Base-by-base conservation (phyloP, 2,113 vertebrate species). In the Motacilla tschutschensis region DNA sequence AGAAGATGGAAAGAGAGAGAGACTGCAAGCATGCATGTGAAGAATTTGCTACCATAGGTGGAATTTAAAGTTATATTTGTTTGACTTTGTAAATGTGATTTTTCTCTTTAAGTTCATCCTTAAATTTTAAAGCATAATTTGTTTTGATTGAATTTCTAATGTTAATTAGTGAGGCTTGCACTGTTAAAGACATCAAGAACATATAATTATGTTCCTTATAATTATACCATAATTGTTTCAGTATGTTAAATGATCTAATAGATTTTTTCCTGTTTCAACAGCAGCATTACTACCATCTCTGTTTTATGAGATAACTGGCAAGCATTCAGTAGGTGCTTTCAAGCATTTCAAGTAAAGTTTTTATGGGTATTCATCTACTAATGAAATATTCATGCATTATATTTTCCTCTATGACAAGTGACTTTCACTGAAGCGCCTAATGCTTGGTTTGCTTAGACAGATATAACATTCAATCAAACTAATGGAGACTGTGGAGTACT, bases 151-250 rank as follows among this genome's bases (percentile, higher is more conserved):
- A 92, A 73, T 79, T 95, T 94, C 77, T 94, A 94, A 81, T 94
- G 84, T 84, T 95, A 96, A 95, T 95, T 96, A 96, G 94, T 80
- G 73, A 92, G 58, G 81, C 81, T 95, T 82, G 91, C 64, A 92
- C 77, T 93, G 92, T 95, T 94, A 96, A 95, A 95, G 79, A 78
- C 76, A 96, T 91, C 64, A 93, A 94, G 91, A 95, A 95, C 82
- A 93, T 94, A 92, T 94, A 95, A 93, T 97, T 95, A 95, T 73
- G 67, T 95, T 96, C 95, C 87, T 95, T 91, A 96, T 94, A 96
- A 93, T 96, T 94, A 94, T 91, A 57, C 54, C 63, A 66, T 94
- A 95, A 95, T 95, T 96, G 93, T 96, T 95, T 96, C 94, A 96
- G 93, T 94, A 93, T 9, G 54, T 93, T 94, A 95, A 95, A 80